Base-by-base conservation (phyloP, 2,888 invertebrate species). In the Panopea generosa region DNA sequence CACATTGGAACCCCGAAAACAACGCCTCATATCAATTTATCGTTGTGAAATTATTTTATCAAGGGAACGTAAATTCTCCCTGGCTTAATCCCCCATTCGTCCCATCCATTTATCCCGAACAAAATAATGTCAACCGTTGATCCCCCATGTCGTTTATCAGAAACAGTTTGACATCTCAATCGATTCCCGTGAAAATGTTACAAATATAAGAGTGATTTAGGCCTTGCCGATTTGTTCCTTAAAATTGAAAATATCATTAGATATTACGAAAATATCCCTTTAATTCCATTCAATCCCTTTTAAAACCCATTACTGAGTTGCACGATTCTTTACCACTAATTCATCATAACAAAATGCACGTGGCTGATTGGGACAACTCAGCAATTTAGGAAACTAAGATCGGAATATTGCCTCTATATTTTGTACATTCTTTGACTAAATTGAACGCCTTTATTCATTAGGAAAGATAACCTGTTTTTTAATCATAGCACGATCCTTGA, bases 171-270 rank as follows among this genome's bases (percentile, higher is more conserved):
- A 78, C 78, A 69, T 62, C 57, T 67, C 45, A 67, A 78, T 78
- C 74, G 78, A 78, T 74, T 67, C 53, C 55, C 62, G 70, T 55
- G 67, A 74, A 78, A 78, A 68, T 67, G 78, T 71, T 61, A 78
- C 74, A 78, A 63, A 65, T 69, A 78, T 74, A 70, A 62, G 62
- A 70, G 78, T 78, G 71, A 74, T 78, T 74, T 78, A 74, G 74
- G 53, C 66, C 67, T 52, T 55, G 62, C 27, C 59, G 65, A 72
- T 78, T 74, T 70, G 66, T 74, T 71, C 62, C 66, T 52, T 59
- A 63, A 78, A 78, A 74, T 74, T 66, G 74, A 69, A 72, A 78
- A 62, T 72, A 78, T 70, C 78, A 74, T 67, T 70, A 78, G 73
- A 78, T 71, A 71, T 74, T 71, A 70, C 66, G 49, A 52, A 57